These are phyloP conservation scores for Nettapus auritus DNA, from an alignment of 2,113 vertebrate species.

Conservation along the genomic window DNA sequence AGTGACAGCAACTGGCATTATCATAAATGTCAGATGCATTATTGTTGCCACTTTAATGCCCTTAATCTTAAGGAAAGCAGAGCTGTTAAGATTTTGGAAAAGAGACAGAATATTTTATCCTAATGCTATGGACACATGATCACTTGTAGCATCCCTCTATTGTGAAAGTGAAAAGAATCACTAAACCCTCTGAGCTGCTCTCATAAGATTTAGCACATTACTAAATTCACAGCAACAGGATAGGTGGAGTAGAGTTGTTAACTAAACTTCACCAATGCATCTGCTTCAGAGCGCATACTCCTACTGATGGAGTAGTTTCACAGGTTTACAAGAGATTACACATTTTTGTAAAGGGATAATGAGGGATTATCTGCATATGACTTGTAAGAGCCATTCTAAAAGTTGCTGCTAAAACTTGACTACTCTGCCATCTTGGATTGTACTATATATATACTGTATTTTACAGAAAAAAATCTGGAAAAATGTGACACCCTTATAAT, in stretches of 20 bases:
- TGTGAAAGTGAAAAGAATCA: background rate
- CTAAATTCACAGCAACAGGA: background rate
- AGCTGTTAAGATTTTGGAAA: constrained; percentile 25
- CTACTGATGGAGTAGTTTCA: background rate
- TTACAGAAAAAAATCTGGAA: background rate
- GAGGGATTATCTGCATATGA: background rate
- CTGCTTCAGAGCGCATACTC: background rate
- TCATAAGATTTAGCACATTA: background rate
- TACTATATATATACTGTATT: background rate
- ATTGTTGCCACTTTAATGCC: constrained; percentile 28
- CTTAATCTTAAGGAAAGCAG: constrained; percentile 40
- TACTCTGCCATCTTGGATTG: background rate
- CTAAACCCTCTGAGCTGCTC: background rate
- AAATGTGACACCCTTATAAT: background rate
- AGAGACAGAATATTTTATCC: background rate
- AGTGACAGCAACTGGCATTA: constrained; percentile 45
- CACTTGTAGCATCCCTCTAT: background rate
- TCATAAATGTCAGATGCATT: constrained; percentile 51
- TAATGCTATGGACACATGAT: background rate
- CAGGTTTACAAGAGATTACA: background rate
- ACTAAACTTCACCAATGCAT: background rate
- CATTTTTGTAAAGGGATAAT: background rate
- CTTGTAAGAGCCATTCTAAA: background rate
- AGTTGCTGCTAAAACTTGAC: background rate
- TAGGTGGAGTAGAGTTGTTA: background rate